These are phyloP conservation scores for Centropyge bicolor DNA, from an alignment of 2,797 vertebrate species.

Conservation along the genomic window DNA sequence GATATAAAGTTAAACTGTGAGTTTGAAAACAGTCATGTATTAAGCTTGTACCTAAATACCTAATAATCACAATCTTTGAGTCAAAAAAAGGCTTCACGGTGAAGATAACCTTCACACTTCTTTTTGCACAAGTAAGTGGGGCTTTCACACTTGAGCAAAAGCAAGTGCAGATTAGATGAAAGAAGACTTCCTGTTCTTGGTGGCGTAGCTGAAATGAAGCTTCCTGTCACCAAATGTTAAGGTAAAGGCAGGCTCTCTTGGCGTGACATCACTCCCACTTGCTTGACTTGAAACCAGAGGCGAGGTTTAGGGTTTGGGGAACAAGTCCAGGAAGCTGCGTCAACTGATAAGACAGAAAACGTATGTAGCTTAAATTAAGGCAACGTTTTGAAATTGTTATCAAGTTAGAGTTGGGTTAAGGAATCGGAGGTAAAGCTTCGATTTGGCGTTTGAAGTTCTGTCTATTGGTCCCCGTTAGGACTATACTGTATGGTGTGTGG, in stretches of 20 bases:
- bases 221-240: slow-evolving; percentile 82
- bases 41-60: background rate
- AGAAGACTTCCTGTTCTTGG: slow-evolving; percentile 82
- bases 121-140: slow-evolving; percentile 8
- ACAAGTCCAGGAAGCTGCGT: slow-evolving; percentile 87
- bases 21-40: background rate
- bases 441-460: slow-evolving; percentile 53
- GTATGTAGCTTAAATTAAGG: slow-evolving; percentile 74
- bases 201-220: slow-evolving; percentile 81
- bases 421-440: slow-evolving; percentile 16
- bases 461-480: slow-evolving; percentile 82
- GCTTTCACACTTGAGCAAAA: slow-evolving; percentile 60
- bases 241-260: slow-evolving; percentile 82
- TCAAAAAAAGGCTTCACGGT: background rate
- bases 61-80: background rate
- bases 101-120: background rate
- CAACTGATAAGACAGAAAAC: slow-evolving; percentile 85
- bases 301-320: slow-evolving; percentile 83
- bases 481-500: slow-evolving; percentile 84
- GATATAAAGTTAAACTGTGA: background rate
- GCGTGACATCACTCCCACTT: slow-evolving; percentile 87
- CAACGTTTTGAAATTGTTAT: slow-evolving; percentile 10
- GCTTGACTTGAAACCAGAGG: slow-evolving; percentile 74
- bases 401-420: slow-evolving; percentile 3
- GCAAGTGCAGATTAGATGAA: slow-evolving; percentile 55